These are phyloP conservation scores for Hydrophis major DNA, from an alignment of 2,797 vertebrate species.

Conservation along the genomic window DNA sequence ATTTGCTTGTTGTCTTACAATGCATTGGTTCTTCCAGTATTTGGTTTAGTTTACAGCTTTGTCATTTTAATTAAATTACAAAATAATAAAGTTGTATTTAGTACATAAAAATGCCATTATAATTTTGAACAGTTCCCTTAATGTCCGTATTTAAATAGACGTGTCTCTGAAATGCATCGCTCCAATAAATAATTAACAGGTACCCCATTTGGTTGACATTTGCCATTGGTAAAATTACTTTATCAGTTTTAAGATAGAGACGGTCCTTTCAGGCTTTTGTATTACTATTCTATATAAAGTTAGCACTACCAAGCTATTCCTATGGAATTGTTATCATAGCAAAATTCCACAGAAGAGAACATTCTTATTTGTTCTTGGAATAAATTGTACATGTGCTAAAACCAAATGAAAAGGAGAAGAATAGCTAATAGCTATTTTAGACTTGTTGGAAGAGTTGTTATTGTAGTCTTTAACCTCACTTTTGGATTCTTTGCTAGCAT, in stretches of 20 bases:
- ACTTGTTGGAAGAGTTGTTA: not conserved
- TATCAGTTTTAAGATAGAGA: not conserved
- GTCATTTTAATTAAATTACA: not conserved
- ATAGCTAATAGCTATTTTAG: not conserved
- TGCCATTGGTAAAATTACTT: not conserved
- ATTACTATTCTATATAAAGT: not conserved
- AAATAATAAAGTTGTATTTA: not conserved
- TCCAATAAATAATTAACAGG: not conserved
- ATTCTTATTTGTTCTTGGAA: not conserved
- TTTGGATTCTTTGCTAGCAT: not conserved
- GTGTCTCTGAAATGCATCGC: not conserved
- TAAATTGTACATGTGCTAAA: not conserved
- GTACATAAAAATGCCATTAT: not conserved
- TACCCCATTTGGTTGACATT: not conserved
- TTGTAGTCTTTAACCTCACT: not conserved
- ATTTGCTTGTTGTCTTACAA: slow-evolving; percentile 56
- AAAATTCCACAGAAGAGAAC: not conserved
- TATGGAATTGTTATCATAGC: not conserved
- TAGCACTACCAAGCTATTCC: not conserved
- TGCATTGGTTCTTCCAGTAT: slow-evolving; percentile 17
- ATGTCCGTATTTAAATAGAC: not conserved
- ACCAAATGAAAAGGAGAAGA: not conserved
- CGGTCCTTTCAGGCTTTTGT: not conserved
- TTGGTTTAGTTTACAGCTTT: slow-evolving; percentile 19
- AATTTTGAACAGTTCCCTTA: not conserved